These are phyloP conservation scores for Ovis aries DNA, from an alignment of 2,113 vertebrate genomes.

Conservation along the genomic window DNA sequence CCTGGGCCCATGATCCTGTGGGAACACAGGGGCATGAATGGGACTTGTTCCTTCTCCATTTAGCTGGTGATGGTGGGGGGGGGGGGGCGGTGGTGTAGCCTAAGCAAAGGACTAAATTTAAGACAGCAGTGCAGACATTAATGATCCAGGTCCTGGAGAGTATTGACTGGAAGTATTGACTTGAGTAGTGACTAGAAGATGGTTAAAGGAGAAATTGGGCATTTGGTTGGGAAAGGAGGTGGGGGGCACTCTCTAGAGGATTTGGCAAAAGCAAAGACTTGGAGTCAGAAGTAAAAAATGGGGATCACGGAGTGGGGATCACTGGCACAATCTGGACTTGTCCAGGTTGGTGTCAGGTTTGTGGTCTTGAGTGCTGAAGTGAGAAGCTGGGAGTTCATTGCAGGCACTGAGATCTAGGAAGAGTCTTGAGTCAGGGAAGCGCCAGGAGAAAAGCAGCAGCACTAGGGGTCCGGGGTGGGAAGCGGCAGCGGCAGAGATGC, in stretches of 20 bases:
- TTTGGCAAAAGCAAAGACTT: neutral
- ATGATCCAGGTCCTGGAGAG: neutral
- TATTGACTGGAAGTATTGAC: neutral
- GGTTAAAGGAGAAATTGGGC: neutral
- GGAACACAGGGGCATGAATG: neutral
- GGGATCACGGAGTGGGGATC: neutral
- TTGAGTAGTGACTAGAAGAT: neutral
- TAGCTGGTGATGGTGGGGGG: neutral
- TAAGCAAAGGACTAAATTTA: neutral
- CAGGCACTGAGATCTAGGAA: neutral
- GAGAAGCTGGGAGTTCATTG: neutral
- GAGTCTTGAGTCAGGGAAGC: neutral
- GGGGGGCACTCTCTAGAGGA: neutral
- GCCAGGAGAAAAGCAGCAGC: neutral
- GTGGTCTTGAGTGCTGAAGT: neutral
- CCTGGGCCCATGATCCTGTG: neutral
- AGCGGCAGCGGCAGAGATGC: neutral
- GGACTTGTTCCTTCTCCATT: neutral
- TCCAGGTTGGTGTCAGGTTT: neutral
- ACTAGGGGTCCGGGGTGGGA: too few species aligned
- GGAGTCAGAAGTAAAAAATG: neutral
- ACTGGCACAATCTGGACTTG: too few species aligned
- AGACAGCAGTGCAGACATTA: neutral
- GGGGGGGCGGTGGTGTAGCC: neutral
- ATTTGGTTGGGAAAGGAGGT: neutral